Conservation (phyloP, 2,888 invertebrate genomes). For the Agrotis exclamationis region DNA sequence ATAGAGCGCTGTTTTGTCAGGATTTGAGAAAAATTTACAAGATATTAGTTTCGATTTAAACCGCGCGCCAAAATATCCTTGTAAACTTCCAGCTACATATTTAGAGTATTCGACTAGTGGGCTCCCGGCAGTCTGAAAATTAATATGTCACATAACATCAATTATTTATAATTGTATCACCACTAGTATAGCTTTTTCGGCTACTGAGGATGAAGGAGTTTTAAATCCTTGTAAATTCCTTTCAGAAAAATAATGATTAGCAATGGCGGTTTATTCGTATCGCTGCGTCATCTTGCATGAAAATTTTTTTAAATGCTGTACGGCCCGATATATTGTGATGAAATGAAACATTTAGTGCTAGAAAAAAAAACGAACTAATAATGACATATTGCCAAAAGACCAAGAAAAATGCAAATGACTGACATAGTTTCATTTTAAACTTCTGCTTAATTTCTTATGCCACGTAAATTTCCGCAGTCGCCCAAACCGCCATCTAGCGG, state of each 20-base stretch:
- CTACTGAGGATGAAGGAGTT: neutral
- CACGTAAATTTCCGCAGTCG: conserved; percentile 11
- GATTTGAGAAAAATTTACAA: neutral
- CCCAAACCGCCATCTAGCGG: conserved; percentile 48
- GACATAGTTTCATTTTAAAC: neutral
- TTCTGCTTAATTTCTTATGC: neutral
- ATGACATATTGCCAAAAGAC: too few relatives aligned
- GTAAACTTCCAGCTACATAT: neutral
- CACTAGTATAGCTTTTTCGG: conserved; percentile 9
- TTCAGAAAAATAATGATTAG: too few relatives aligned
- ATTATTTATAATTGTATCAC: conserved; percentile 43
- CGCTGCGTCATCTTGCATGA: too few relatives aligned
- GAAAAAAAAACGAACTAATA: too few relatives aligned
- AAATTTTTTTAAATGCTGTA: too few relatives aligned
- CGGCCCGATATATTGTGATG: too few relatives aligned
- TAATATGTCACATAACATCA: conserved; percentile 28
- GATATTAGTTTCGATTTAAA: neutral
- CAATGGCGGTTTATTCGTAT: too few relatives aligned
- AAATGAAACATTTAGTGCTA: too few relatives aligned
- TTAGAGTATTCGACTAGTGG: conserved; percentile 73
- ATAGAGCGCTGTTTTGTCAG: neutral
- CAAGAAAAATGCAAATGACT: neutral
- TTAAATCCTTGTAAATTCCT: neutral
- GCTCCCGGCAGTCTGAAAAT: conserved; percentile 61
- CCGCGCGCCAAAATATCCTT: neutral